Evolutionary conservation across 2,113 vertebrate genomes (phyloP).

Genomic region (Bubo blakistoni): DNA sequence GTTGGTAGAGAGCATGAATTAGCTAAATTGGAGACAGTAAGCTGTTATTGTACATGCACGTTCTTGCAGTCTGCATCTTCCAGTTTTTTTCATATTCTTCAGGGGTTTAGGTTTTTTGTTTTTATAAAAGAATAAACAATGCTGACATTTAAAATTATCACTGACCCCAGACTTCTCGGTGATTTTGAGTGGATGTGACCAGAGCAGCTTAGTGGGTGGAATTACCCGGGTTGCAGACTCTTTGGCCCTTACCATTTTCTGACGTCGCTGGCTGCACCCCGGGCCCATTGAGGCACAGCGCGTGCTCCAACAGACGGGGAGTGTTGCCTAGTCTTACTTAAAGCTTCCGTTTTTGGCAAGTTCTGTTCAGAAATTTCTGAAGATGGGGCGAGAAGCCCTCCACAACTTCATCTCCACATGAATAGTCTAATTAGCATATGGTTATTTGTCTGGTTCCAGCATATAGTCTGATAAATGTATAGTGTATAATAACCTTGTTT

Average conservation of each 20-base stretch:
- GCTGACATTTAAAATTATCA: background rate
- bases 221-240: background rate
- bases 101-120: background rate
- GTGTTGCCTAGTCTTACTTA: background rate
- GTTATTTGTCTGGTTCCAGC: background rate
- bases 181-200: background rate
- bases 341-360: background rate
- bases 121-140: background rate
- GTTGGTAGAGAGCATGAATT: background rate
- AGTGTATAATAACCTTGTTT: background rate
- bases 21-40: background rate
- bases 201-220: background rate
- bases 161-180: background rate
- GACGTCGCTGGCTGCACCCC: accelerated
- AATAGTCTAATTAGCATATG: background rate
- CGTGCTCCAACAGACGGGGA: background rate
- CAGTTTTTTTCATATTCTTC: background rate
- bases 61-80: background rate
- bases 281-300: background rate
- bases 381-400: background rate
- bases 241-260: background rate
- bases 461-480: background rate
- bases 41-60: accelerated
- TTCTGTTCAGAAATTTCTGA: background rate
- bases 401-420: background rate